Evolutionary conservation across 2,113 vertebrate genomes (phyloP), one percentile per base, ranked within the genome.

Genomic region (Sylvicapra grimmia): DNA sequence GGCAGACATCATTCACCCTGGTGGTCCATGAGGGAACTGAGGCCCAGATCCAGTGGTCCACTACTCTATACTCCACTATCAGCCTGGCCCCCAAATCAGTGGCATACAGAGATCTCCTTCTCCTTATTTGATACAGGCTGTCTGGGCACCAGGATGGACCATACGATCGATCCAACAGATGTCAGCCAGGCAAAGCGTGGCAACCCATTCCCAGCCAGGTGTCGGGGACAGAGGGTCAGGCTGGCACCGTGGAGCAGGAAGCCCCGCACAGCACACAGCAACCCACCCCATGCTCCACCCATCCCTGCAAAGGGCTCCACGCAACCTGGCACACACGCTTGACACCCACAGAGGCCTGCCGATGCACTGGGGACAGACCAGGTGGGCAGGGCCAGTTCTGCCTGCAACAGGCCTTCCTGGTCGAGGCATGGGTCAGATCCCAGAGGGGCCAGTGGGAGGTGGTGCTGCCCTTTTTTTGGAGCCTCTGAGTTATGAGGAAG

Each of bases 71-170:
- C 2, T n/a, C 25, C 16, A 86, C 88, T 63, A 86, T 80, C n/a
- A 61, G 40, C 72, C 18, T 40, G 14, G 27, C 65, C 29, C 47
- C 56, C 6, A 51, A 33, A 58, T 6, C 6, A 5, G n/a, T 9
- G 54, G 36, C 77, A 89, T 21, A 16, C 27, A 93, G 65, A 58
- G 56, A 33, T 23, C 40, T 51, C 49, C 61, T 4, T 1, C 15
- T 51, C 25, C 40, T 25, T n/a, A 13, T 54, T 29, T 27, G 87
- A 47, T 5, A 54, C 2, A 53, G 75, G 89, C 33, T 72, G 5
- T 63, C 68, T 86, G 93, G 93, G 96, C 29, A 92, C 96, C 93
- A 96, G 91, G 93, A 97, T 40, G 72, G 56, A 95, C 77, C 3
- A 8, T 29, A 54, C 4, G 3, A 27, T 44, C 33, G 2, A 27